Evolutionary conservation across 2,888 invertebrate genomes (phyloP).

Genomic region (Linnaemya vulpina): DNA sequence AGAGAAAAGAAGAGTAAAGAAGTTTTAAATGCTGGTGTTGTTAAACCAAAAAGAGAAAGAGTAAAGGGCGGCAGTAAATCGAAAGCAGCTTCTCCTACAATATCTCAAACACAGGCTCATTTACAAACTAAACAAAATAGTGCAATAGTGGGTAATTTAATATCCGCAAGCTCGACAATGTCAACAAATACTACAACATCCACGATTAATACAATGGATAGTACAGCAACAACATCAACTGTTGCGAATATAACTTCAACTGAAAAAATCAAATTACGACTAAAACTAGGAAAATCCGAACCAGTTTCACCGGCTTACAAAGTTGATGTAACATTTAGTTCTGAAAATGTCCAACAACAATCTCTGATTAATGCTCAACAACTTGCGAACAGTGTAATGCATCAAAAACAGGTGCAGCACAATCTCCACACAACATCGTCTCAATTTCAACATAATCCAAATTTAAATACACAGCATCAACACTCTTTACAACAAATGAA

Average conservation of each 20-base stretch:
- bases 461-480: conserved; percentile 61
- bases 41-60: conserved; percentile 78
- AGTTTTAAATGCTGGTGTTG: conserved; percentile 63
- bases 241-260: conserved; percentile 69
- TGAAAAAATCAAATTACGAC: conserved; percentile 91
- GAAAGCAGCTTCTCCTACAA: conserved; percentile 63
- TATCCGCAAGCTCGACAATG: conserved; percentile 26
- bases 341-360: conserved; percentile 62
- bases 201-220: conserved; percentile 31
- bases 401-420: conserved; percentile 60
- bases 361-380: conserved; percentile 72
- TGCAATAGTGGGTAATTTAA: conserved; percentile 43
- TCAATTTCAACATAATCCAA: conserved; percentile 56
- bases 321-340: conserved; percentile 90
- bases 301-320: conserved; percentile 91
- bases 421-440: conserved; percentile 62
- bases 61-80: conserved; percentile 78
- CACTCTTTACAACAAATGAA: conserved; percentile 65
- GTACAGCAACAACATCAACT: conserved; percentile 47
- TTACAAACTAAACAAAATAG: conserved; percentile 50
- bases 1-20: conserved; percentile 78
- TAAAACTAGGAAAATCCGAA: conserved; percentile 93
- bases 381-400: conserved; percentile 65
- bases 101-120: conserved; percentile 18
- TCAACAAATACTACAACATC: conserved; percentile 18